Conservation (phyloP, 2,113 vertebrate species). For the Colistium nudipinnis region DNA sequence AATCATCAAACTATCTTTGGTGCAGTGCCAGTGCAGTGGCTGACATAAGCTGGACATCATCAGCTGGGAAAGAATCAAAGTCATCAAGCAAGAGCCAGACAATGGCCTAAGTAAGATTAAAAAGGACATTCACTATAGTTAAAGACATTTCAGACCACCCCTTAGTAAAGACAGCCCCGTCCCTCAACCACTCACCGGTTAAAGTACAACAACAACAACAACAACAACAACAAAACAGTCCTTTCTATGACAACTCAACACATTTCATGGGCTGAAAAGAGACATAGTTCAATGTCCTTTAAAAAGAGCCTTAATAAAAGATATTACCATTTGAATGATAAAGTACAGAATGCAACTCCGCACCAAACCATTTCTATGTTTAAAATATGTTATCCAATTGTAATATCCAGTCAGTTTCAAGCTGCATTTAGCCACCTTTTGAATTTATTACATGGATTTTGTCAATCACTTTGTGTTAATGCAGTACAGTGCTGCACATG, state of each 20-base stretch:
- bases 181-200: too few relatives aligned
- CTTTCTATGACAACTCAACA: constrained; percentile 14
- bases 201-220: too few relatives aligned
- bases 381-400: background rate
- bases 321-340: background rate
- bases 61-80: too few relatives aligned
- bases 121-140: too few relatives aligned
- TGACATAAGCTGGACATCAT: too few relatives aligned
- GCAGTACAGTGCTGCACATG: background rate
- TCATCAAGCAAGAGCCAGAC: too few relatives aligned
- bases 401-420: background rate
- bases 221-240: background rate
- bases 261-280: background rate
- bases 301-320: background rate
- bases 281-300: background rate
- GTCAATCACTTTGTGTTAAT: background rate
- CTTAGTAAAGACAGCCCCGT: background rate
- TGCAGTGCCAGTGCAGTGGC: too few relatives aligned
- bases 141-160: too few relatives aligned
- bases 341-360: too few relatives aligned
- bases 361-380: too few relatives aligned
- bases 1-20: too few relatives aligned
- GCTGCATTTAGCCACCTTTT: background rate
- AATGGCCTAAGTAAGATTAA: too few relatives aligned
- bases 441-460: background rate